Conservation (phyloP, 2,113 vertebrate species). For the Amphilophus citrinellus region DNA sequence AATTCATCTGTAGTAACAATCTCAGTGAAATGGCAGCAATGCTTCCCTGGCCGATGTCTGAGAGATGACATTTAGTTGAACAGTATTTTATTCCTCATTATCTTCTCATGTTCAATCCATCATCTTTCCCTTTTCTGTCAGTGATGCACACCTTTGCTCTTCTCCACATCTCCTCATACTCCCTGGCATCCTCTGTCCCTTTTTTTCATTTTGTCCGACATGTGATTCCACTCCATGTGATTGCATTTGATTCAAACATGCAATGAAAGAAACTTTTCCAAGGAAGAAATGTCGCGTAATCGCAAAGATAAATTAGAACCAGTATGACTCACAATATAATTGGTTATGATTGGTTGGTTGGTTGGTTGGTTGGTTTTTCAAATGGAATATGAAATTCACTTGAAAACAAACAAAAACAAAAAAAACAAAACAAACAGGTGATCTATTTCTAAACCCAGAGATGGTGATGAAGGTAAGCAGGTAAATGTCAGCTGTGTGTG, state of each 20-base stretch:
- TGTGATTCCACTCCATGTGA: constrained; percentile 16
- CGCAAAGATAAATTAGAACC: not conserved
- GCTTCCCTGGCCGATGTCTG: constrained; percentile 65
- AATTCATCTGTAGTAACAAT: constrained; percentile 66
- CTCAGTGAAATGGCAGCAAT: constrained; percentile 67
- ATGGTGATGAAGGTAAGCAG: not conserved
- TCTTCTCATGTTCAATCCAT: constrained; percentile 62
- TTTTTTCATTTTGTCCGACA: not conserved
- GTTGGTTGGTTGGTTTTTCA: not conserved
- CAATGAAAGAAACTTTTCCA: not conserved
- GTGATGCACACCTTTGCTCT: constrained; percentile 16
- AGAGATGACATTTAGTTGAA: constrained; percentile 72
- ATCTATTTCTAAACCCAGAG: not conserved
- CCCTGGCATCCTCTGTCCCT: not conserved
- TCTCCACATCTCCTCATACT: constrained; percentile 34
- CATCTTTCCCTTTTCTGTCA: constrained; percentile 41
- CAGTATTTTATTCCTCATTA: constrained; percentile 74
- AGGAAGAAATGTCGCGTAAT: not conserved
- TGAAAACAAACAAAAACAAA: not conserved
- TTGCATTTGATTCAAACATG: constrained; percentile 15
- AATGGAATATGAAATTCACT: not conserved
- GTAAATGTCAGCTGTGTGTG: constrained; percentile 21
- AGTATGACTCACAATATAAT: not conserved
- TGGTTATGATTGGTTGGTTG: not conserved
- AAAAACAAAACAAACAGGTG: not conserved